These are phyloP conservation scores for Protophormia terraenovae DNA, from an alignment of 2,888 invertebrate species.

Conservation along the genomic window DNA sequence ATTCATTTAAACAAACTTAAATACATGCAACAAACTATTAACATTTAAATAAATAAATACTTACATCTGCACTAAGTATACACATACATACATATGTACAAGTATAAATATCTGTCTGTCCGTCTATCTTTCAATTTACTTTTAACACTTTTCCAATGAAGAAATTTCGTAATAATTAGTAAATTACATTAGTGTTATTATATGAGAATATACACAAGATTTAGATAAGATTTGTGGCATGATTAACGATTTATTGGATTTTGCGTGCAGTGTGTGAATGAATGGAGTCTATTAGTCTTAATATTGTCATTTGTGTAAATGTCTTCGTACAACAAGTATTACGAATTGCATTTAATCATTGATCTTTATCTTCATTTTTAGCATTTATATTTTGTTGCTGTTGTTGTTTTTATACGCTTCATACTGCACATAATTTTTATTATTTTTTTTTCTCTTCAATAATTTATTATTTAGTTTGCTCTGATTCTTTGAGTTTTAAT, in stretches of 20 bases:
- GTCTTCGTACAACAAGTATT: slow-evolving; percentile 57
- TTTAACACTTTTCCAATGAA: slow-evolving; percentile 13
- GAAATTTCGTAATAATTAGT: slow-evolving; percentile 56
- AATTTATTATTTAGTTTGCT: slow-evolving; percentile 51
- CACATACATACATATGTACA: background rate
- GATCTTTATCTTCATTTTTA: slow-evolving; percentile 50
- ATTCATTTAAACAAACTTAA: background rate
- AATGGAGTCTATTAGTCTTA: slow-evolving; percentile 56
- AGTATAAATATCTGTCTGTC: background rate
- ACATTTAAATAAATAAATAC: background rate
- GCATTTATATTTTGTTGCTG: slow-evolving; percentile 12
- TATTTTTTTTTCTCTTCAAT: slow-evolving; percentile 29
- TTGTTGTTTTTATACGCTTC: background rate
- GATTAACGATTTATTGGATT: slow-evolving; percentile 56
- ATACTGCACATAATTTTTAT: background rate
- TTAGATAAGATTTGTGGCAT: slow-evolving; percentile 53
- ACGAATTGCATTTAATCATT: slow-evolving; percentile 52
- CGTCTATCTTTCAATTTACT: background rate
- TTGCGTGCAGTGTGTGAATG: slow-evolving; percentile 39
- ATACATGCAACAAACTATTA: background rate
- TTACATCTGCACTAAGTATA: background rate
- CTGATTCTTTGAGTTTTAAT: slow-evolving; percentile 51
- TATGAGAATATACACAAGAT: slow-evolving; percentile 54
- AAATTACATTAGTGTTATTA: slow-evolving; percentile 44
- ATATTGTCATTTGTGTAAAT: slow-evolving; percentile 65